phyloP scores from a whole-genome alignment of 2,888 invertebrate species.

The Campoplex nolae region DNA sequence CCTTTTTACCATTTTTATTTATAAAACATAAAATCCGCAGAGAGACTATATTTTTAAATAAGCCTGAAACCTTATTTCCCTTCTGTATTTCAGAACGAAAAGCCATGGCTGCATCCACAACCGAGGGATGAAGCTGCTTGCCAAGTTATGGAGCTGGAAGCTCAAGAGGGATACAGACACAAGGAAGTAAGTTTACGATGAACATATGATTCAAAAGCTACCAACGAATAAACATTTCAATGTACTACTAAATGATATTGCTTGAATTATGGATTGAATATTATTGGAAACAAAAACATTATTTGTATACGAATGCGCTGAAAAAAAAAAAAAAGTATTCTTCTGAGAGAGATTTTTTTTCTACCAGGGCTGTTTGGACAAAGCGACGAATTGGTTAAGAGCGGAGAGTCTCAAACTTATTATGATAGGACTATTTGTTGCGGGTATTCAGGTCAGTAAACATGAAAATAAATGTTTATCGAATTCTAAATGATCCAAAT shows the following conservation, averaged over 20 bases:
- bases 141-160: conserved; percentile 75
- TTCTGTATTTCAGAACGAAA: conserved; percentile 80
- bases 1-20: conserved; percentile 10
- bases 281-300: not conserved
- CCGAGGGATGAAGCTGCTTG: conserved; percentile 80
- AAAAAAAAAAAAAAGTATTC: not conserved
- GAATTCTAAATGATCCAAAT: not conserved
- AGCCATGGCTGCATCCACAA: conserved; percentile 81
- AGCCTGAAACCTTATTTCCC: conserved; percentile 64
- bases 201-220: not conserved
- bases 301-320: not conserved
- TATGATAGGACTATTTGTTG: conserved; percentile 83
- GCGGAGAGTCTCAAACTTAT: conserved; percentile 84
- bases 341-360: not conserved
- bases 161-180: conserved; percentile 80
- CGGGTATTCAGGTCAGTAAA: conserved; percentile 79
- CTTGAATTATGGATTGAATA: not conserved
- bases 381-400: conserved; percentile 84
- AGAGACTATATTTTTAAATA: not conserved
- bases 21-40: not conserved
- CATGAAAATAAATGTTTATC: not conserved
- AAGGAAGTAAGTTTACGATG: conserved; percentile 77
- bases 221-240: too few relatives aligned
- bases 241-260: not conserved
- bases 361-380: conserved; percentile 84